Evolutionary conservation across 2,113 vertebrate species (phyloP).

Genomic region (Amblyopsis rosae): DNA sequence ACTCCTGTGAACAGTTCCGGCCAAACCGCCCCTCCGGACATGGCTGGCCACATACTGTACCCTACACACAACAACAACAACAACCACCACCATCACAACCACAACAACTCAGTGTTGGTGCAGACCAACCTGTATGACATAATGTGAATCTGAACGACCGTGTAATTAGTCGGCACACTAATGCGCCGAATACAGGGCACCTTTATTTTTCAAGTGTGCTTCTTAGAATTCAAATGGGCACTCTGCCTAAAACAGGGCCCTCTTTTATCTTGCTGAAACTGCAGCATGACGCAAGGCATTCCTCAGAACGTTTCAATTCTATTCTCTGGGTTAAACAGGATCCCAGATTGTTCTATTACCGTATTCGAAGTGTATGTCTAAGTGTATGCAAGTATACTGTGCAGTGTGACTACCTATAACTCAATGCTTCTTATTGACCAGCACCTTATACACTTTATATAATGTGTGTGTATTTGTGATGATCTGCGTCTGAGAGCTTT

Average conservation of each 20-base stretch:
- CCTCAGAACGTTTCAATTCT: too few species aligned
- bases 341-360: too few species aligned
- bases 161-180: neutral
- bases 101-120: neutral
- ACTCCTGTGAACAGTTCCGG: constrained; percentile 93
- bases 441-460: too few species aligned
- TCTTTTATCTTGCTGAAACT: neutral
- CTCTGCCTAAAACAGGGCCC: too few species aligned
- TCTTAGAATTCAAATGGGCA: neutral
- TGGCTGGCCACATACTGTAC: constrained; percentile 94
- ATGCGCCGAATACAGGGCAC: neutral
- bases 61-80: constrained; percentile 71
- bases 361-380: too few species aligned
- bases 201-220: neutral
- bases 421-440: too few species aligned
- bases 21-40: constrained; percentile 91
- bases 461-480: too few species aligned
- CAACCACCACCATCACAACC: neutral
- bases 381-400: too few species aligned
- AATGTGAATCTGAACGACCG: neutral
- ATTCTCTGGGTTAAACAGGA: too few species aligned
- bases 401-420: too few species aligned
- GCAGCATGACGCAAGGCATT: too few species aligned
- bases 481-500: too few species aligned
- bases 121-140: neutral